Evolutionary conservation across 2,797 vertebrate genomes (phyloP).

Genomic region (Urophycis tenuis): DNA sequence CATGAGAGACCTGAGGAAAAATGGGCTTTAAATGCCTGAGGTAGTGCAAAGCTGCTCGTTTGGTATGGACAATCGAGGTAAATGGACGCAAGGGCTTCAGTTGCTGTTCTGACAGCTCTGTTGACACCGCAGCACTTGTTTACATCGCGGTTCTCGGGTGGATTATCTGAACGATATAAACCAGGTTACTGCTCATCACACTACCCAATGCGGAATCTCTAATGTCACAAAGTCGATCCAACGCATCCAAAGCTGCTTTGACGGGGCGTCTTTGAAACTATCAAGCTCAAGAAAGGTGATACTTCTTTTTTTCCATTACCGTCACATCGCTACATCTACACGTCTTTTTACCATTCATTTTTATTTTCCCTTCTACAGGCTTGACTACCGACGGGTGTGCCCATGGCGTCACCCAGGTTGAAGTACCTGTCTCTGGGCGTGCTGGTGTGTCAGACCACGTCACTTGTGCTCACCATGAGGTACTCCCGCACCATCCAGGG

Average conservation of each 20-base stretch:
- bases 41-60: neutral
- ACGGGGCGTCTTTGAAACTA: constrained; percentile 1
- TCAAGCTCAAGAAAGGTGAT: constrained; percentile 28
- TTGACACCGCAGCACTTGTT: constrained; percentile 34
- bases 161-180: neutral
- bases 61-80: constrained; percentile 24
- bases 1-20: neutral
- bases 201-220: neutral
- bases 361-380: constrained; percentile 6
- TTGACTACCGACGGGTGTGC: constrained; percentile 19
- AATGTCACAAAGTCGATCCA: neutral
- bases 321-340: neutral
- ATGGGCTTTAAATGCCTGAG: neutral
- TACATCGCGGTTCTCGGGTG: neutral
- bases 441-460: constrained; percentile 97
- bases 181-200: neutral
- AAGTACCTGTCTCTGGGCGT: constrained; percentile 96
- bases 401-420: constrained; percentile 77
- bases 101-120: constrained; percentile 63
- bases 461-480: constrained; percentile 95
- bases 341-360: neutral
- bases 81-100: constrained; percentile 50
- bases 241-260: constrained; percentile 2
- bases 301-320: neutral
- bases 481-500: constrained; percentile 92